Evolutionary conservation across 2,888 invertebrate genomes (phyloP), one percentile per base, ranked within the genome.

Genomic region (Tolmerus cingulatus): DNA sequence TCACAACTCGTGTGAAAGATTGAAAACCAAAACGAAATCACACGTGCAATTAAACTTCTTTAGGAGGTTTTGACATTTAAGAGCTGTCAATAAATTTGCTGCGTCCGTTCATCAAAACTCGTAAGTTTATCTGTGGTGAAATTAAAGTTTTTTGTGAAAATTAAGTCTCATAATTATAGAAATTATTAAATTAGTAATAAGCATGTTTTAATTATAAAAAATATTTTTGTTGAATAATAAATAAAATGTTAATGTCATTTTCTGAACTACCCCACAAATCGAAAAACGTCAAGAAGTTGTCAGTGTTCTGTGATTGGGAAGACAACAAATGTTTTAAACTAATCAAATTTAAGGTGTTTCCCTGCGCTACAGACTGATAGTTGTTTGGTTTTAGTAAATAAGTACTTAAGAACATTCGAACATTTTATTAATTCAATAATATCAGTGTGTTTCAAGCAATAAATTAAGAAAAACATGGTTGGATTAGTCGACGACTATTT

Each of bases 401-500:
- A 79, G 12, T 30, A 30, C n/a, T 46, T 79, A 23, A 55, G n/a
- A 79, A 51, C 16, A 14, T 14, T 30, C 40, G 23, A 79, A 79
- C 12, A 8, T 0, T n/a, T 66, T 66, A 27, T 66, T 66, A 23
- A 51, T 51, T 55, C 46, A 5, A 66, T 27, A 66, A 27, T 27
- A 27, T 8, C 23, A 66, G 19, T 23, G 19, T 14, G 19, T 23
- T 9, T 0, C 66, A 23, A 66, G 8, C 12, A 23, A 66, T 66
- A 23, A 66, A 66, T 66, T 66, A 9, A 16, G 30, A 16, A 51
- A 88, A 89, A 88, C 88, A 92, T 92, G 92, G 92, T 92, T 89
- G 92, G 92, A 86, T 90, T 92, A 89, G 90, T 92, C 88, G 92
- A 92, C 89, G 92, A 92, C 81, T 90, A 91, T 88, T 91, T 90